Percentiles rank a stretch among this genome's conserved stretches.
phyloP scores from a whole-genome alignment of 2,113 vertebrate genomes.

The Odocoileus hemionus region DNA sequence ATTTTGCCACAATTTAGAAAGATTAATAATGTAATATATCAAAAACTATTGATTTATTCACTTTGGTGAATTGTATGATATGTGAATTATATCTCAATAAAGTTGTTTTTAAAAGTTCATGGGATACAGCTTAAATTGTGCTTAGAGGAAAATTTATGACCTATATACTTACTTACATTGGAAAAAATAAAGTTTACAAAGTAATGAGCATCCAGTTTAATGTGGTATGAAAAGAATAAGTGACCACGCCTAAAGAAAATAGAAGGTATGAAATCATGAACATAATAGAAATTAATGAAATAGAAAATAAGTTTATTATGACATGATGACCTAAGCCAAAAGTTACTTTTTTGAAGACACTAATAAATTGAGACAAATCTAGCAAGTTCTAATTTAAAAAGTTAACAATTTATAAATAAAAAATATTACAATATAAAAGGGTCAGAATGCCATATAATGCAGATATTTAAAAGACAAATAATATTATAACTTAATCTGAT shows the following conservation, averaged over 20 bases:
- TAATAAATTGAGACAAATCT: background rate
- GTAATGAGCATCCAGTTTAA: conserved; percentile 6
- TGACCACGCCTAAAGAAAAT: background rate
- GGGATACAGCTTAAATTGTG: background rate
- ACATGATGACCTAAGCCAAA: background rate
- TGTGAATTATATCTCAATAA: background rate
- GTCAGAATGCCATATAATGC: background rate
- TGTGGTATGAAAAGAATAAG: background rate
- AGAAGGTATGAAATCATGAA: background rate
- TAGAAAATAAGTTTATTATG: background rate
- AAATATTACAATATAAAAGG: background rate
- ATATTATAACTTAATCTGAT: background rate
- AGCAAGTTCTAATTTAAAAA: background rate
- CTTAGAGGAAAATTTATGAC: background rate
- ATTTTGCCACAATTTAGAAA: background rate
- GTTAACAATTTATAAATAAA: background rate
- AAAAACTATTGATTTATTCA: background rate
- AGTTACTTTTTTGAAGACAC: background rate
- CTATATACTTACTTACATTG: background rate
- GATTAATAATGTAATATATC: background rate
- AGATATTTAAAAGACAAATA: background rate
- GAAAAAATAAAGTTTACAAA: background rate
- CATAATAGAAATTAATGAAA: background rate
- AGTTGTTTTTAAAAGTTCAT: background rate
- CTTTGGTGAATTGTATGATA: background rate